These are phyloP conservation scores for Trichomalopsis sarcophagae DNA, from an alignment of 1,140 invertebrate genomes.

Conservation along the genomic window DNA sequence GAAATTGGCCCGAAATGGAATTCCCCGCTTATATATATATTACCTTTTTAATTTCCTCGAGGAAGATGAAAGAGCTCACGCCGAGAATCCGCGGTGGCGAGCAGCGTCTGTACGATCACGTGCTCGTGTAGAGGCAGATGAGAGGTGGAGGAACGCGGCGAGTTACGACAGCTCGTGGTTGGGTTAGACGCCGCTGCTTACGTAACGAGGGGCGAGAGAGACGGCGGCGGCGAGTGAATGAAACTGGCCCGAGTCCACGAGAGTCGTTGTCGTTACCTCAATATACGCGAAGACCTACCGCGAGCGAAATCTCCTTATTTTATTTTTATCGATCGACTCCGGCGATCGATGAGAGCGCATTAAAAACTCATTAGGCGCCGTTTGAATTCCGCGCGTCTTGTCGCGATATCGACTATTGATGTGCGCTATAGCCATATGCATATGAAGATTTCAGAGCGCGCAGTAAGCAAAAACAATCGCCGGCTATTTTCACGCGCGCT, in stretches of 20 bases:
- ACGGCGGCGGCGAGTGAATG: slow-evolving; percentile 56
- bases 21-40: slow-evolving; percentile 16
- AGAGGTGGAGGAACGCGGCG: neutral
- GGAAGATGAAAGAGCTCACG: slow-evolving; percentile 26
- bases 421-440: neutral
- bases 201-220: slow-evolving; percentile 51
- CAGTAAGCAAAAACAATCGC: neutral
- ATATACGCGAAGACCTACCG: no score
- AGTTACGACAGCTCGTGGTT: slow-evolving; percentile 11
- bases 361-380: no score
- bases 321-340: no score
- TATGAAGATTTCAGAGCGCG: neutral
- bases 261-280: neutral
- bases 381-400: neutral
- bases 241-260: slow-evolving; percentile 57
- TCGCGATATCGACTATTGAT: neutral
- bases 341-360: no score
- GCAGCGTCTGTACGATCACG: no score
- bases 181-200: slow-evolving; percentile 40
- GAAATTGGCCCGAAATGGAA: slow-evolving; percentile 40
- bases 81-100: no score
- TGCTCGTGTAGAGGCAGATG: neutral
- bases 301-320: neutral
- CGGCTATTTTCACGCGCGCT: neutral
- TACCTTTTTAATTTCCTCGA: slow-evolving; percentile 20